These are phyloP conservation scores for Scaptodrosophila lebanonensis DNA, from an alignment of 1,140 invertebrate species.

Conservation along the genomic window DNA sequence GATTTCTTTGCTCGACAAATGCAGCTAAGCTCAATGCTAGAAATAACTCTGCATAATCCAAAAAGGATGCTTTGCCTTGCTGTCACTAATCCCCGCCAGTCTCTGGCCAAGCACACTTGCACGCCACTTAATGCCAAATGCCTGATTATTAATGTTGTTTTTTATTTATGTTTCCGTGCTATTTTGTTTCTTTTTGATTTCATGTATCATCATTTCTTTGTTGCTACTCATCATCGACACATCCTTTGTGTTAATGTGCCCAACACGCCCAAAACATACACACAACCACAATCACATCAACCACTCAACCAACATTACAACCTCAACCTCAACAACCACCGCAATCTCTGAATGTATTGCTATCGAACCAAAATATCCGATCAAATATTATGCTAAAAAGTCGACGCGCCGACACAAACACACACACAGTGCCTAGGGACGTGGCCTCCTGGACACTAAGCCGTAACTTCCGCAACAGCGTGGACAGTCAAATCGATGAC, in stretches of 20 bases:
- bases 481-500: conserved; percentile 71
- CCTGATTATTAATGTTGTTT: conserved; percentile 38
- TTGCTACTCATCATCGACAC: conserved; percentile 38
- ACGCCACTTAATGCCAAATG: too few relatives aligned
- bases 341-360: neutral
- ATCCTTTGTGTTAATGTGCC: conserved; percentile 56
- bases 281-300: conserved; percentile 13
- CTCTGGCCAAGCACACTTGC: neutral
- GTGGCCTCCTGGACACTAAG: conserved; percentile 72
- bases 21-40: too few relatives aligned
- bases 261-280: conserved; percentile 16
- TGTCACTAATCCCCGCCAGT: conserved; percentile 30
- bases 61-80: conserved; percentile 8
- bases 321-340: neutral
- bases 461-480: conserved; percentile 69
- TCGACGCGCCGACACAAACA: conserved; percentile 67
- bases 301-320: conserved; percentile 3
- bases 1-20: too few relatives aligned
- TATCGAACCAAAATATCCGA: too few relatives aligned
- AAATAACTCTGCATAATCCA: too few relatives aligned
- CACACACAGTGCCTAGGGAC: conserved; percentile 59
- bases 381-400: too few relatives aligned
- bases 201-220: conserved; percentile 54
- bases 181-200: conserved; percentile 52
- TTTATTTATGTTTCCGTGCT: conserved; percentile 34